Evolutionary conservation across 1,140 invertebrate species (phyloP), one percentile per base, ranked within the genome.

Genomic region (Cotesia vestalis): DNA sequence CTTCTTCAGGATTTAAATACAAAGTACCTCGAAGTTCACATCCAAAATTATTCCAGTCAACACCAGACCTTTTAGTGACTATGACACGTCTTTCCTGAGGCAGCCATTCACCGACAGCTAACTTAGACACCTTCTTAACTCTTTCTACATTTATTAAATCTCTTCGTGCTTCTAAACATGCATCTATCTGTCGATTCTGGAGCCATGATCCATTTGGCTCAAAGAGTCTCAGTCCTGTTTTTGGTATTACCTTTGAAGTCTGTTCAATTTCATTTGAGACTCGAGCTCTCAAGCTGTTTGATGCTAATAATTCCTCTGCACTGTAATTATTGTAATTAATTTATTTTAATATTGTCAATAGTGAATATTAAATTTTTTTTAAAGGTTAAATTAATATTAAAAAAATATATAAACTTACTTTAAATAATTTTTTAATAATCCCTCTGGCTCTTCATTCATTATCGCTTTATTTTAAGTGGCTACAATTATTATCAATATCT

Each of bases 1-100:
- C 86, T 86, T 91, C 91, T 81, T 92, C 91, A 14, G 90, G 89
- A 36, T 85, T 83, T 2, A 92, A 81, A 78, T 87, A 90, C 9
- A 90, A 77, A 51, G 81, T 80, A 69, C 84, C 84, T 66, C 87
- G 86, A 14, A 85, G 76, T 76, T 86, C 85, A 67, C 87, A 82
- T 11, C 91, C 90, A 78, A 90, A 86, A 76, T 82, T 88, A 61
- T 87, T 81, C 90, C 90, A 91, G 60, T 88, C 83, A 17, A 88
- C 84, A 34, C 90, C 90, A 67, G 84, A 85, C 75, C 87, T 87
- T 75, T 90, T 89, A 2, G 81, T 89, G 1, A 92, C 89, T 79
- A 86, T 85, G 17, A 90, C 91, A 69, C 88, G 85, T 68, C 86
- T 88, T 46, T 89, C 76, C n/a, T 87, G 78, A 38, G 89, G 81